Evolutionary conservation across 2,888 invertebrate genomes (phyloP).

Genomic region (Drosophila anceps): DNA sequence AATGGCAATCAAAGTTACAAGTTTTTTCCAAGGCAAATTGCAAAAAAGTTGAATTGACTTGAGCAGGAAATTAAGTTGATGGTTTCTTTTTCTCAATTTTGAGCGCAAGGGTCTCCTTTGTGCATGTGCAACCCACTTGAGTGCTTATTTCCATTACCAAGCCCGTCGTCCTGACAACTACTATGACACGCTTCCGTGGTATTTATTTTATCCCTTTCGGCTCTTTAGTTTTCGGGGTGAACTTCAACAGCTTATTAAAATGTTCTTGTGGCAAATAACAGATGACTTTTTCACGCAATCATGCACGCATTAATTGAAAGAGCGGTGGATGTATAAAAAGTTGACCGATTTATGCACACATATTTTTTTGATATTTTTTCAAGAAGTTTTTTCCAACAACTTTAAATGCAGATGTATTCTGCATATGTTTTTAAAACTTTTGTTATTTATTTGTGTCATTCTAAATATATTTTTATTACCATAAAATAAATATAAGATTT

Average conservation of each 20-base stretch:
- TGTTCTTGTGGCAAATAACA: constrained; percentile 49
- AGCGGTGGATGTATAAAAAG: too few species aligned
- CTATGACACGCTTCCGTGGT: constrained; percentile 37
- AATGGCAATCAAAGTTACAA: constrained; percentile 76
- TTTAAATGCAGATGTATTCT: too few species aligned
- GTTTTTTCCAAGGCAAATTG: constrained; percentile 69
- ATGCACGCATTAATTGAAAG: neutral
- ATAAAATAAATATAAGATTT: too few species aligned
- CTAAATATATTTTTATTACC: neutral
- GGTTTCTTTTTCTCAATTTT: constrained; percentile 46
- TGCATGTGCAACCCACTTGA: constrained; percentile 32
- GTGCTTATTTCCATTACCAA: constrained; percentile 39
- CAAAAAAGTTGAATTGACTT: constrained; percentile 78
- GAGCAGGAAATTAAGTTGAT: constrained; percentile 79
- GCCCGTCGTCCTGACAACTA: constrained; percentile 10
- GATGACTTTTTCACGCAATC: constrained; percentile 11
- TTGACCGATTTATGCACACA: neutral
- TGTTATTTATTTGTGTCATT: neutral
- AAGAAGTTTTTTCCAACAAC: too few species aligned
- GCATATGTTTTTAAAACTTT: too few species aligned
- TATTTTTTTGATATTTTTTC: too few species aligned
- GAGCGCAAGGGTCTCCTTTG: constrained; percentile 41
- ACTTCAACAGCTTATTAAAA: constrained; percentile 66
- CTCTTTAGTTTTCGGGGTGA: constrained; percentile 32
- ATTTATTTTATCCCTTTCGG: constrained; percentile 29